phyloP scores from a whole-genome alignment of 2,113 vertebrate genomes.

The Xenopus borealis region DNA sequence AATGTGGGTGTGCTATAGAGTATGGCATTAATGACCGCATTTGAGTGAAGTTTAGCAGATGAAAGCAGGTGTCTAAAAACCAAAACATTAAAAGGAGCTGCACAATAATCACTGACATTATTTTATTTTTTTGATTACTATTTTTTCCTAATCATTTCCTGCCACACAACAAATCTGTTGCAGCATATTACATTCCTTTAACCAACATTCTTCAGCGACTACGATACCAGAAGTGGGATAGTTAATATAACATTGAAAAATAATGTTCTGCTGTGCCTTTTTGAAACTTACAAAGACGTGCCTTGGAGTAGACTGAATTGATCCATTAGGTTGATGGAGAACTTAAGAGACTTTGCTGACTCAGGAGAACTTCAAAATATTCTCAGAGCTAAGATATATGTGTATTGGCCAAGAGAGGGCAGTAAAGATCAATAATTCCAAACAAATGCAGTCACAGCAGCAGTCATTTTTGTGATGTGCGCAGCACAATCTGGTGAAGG shows the following conservation, averaged over 20 bases:
- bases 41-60: too few species aligned
- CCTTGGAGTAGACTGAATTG: conserved; percentile 41
- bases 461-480: conserved; percentile 43
- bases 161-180: too few species aligned
- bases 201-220: not conserved
- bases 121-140: too few species aligned
- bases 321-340: conserved; percentile 33
- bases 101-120: too few species aligned
- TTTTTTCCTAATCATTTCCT: too few species aligned
- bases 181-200: not conserved
- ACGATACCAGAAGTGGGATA: conserved; percentile 10
- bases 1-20: too few species aligned
- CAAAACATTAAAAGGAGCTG: too few species aligned
- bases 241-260: conserved; percentile 23
- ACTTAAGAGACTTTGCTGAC: not conserved
- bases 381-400: conserved; percentile 16
- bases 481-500: conserved; percentile 42
- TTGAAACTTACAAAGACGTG: conserved; percentile 31
- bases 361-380: conserved; percentile 7
- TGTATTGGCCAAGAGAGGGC: conserved; percentile 66
- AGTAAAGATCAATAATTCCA: conserved; percentile 55
- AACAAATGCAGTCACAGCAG: conserved; percentile 29
- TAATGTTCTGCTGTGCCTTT: conserved; percentile 31
- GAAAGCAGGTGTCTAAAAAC: too few species aligned
- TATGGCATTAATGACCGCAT: too few species aligned